These are phyloP conservation scores for Andrena flavipes DNA, from an alignment of 2,888 invertebrate species.

Conservation along the genomic window DNA sequence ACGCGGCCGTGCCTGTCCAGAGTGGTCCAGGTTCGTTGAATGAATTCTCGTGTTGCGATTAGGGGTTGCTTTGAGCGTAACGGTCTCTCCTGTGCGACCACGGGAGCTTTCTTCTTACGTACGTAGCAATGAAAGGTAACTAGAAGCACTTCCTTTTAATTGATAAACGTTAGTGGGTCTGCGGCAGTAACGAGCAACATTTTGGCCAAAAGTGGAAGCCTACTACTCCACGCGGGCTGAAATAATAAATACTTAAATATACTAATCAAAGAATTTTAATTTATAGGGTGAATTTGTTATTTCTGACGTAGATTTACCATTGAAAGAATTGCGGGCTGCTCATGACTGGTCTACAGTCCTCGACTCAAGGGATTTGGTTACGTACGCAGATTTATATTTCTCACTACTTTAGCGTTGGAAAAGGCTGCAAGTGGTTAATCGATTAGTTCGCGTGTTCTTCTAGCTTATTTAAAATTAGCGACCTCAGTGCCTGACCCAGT, in stretches of 20 bases:
- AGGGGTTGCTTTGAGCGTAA: not conserved
- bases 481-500: not conserved
- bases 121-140: not conserved
- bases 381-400: conserved; percentile 7
- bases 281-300: no score
- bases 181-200: no score
- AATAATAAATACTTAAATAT: no score
- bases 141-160: not conserved
- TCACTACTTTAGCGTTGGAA: not conserved
- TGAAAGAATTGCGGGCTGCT: no score
- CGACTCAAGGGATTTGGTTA: not conserved
- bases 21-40: conserved; percentile 14
- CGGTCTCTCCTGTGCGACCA: not conserved
- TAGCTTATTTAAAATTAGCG: conserved; percentile 11
- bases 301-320: no score
- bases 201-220: no score
- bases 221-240: no score
- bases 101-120: not conserved
- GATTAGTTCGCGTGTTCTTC: conserved; percentile 14
- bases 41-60: not conserved
- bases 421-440: not conserved
- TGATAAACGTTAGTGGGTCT: not conserved
- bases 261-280: no score
- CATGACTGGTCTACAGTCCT: no score
- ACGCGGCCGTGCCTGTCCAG: conserved; percentile 7